Evolutionary conservation across 1,140 invertebrate genomes (phyloP), one percentile per base, ranked within the genome.

Genomic region (Lysiphlebus fabarum): DNA sequence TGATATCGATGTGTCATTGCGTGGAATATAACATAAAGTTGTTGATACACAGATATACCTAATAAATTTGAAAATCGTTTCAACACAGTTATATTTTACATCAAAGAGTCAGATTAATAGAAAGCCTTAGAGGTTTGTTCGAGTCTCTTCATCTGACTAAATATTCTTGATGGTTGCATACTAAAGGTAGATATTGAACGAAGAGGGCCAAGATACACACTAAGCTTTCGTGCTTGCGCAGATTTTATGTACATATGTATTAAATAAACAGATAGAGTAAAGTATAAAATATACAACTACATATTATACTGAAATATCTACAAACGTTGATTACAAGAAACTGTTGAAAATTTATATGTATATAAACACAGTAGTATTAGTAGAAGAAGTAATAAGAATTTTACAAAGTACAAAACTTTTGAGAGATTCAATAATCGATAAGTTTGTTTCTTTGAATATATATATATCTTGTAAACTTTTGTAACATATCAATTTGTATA

Each of bases 61-160:
- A 17, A 37, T 12, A 43, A 41, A 53, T 53, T 33, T 53, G 37
- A 67, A 76, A 75, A 77, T 70, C 72, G 74, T 62, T 72, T 74
- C 17, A 17, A 5, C 69, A 72, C 70, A 68, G 70, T 74, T n/a
- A n/a, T n/a, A 77, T 70, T 67, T 73, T 70, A 78, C 76, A 78
- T 78, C 76, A 79, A 78, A 79, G 76, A 78, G 75, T 78, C 75
- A 67, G 68, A 68, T 76, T 78, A 78, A 79, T 77, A 78, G 75
- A 78, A 78, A 78, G 77, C 77, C 77, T 78, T 77, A 78, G 72
- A 79, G 77, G 76, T 78, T 79, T 78, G 75, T 79, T 79, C 77
- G 75, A 75, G 74, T 79, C 73, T 78, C 72, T 71, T 78, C 76
- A 76, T 76, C 74, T 77, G 76, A 77, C 76, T 78, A 78, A 79